A percentile compares a stretch with the other conserved stretches of the same genome.
These are phyloP conservation scores for Acanthoscelides obtectus DNA, from an alignment of 2,888 invertebrate genomes.

Conservation along the genomic window DNA sequence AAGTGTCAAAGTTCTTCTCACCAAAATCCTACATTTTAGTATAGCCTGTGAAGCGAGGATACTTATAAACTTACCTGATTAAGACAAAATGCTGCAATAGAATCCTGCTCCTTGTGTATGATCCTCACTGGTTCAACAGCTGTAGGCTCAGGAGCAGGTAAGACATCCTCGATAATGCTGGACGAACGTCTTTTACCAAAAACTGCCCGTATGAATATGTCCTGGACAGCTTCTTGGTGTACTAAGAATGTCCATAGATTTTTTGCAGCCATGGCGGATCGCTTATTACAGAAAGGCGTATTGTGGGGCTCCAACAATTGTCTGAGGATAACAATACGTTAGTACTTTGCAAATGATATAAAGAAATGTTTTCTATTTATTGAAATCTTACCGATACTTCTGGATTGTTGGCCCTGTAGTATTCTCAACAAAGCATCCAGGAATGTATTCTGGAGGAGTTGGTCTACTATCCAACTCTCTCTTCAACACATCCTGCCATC, in stretches of 20 bases:
- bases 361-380: background rate
- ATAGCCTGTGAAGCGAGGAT: background rate
- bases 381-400: constrained; percentile 66
- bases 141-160: constrained; percentile 43
- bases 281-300: constrained; percentile 81
- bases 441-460: constrained; percentile 82
- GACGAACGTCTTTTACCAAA: constrained; percentile 74
- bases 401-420: constrained; percentile 79
- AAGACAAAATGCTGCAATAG: constrained; percentile 94
- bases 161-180: constrained; percentile 50
- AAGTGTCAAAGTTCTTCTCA: no score
- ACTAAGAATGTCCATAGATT: constrained; percentile 93
- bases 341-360: no score
- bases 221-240: constrained; percentile 85
- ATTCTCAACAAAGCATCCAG: constrained; percentile 83
- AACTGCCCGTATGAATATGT: constrained; percentile 91
- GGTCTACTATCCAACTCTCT: constrained; percentile 73
- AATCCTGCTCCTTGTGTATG: constrained; percentile 98
- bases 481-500: constrained; percentile 76
- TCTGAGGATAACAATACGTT: constrained; percentile 41
- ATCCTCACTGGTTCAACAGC: constrained; percentile 82
- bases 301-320: constrained; percentile 88
- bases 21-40: no score
- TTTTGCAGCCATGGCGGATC: constrained; percentile 69
- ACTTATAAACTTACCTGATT: constrained; percentile 64